phyloP scores from a whole-genome alignment of 1,140 invertebrate species.

The Onthophagus taurus region DNA sequence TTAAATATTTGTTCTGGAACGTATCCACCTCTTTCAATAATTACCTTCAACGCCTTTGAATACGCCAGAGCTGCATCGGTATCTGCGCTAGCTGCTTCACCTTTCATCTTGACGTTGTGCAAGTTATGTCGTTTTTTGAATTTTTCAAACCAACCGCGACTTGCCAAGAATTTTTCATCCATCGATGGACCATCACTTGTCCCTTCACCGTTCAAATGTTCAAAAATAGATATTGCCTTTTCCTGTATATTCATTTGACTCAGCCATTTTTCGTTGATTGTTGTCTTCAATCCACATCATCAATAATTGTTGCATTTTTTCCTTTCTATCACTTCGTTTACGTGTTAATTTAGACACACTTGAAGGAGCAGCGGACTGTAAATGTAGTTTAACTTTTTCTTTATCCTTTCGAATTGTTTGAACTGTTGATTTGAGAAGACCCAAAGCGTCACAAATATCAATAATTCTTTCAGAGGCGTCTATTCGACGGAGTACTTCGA shows the following conservation, averaged over 20 bases:
- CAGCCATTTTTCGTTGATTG: constrained; percentile 23
- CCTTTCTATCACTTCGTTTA: constrained; percentile 15
- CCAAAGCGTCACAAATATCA: constrained; percentile 21
- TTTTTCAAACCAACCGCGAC: constrained; percentile 9
- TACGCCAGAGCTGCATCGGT: neutral
- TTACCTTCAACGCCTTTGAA: constrained; percentile 10
- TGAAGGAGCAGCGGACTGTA: constrained; percentile 18
- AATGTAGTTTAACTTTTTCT: constrained; percentile 22
- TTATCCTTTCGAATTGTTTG: constrained; percentile 16
- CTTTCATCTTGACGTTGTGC: constrained; percentile 9
- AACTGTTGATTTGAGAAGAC: constrained; percentile 21
- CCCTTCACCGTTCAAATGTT: no score
- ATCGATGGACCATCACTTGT: constrained; percentile 7
- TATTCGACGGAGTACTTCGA: constrained; percentile 21
- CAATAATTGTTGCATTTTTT: constrained; percentile 26
- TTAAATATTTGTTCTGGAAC: constrained; percentile 28
- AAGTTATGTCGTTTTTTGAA: constrained; percentile 14
- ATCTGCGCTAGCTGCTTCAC: constrained; percentile 6
- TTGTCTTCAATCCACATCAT: no score
- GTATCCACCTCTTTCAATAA: constrained; percentile 21
- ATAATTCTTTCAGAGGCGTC: constrained; percentile 23
- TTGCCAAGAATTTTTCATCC: constrained; percentile 17
- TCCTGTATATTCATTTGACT: constrained; percentile 24
- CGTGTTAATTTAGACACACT: constrained; percentile 21
- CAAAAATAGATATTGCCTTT: constrained; percentile 26